Evolutionary conservation across 2,888 invertebrate species (phyloP).

Genomic region (Luperina nickerlii): DNA sequence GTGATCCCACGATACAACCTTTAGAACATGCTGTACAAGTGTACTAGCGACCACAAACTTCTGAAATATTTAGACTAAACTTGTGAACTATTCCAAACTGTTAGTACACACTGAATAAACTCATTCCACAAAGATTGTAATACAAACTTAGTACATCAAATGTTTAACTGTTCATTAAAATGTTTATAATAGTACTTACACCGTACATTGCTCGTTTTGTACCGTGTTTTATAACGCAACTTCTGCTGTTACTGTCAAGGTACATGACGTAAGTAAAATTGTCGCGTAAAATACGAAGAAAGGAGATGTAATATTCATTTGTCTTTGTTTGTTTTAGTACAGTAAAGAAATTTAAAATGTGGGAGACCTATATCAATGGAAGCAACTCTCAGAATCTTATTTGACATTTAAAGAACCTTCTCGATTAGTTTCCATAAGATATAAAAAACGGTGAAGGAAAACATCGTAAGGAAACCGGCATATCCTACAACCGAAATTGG

Average conservation of each 20-base stretch:
- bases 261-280: constrained; percentile 32
- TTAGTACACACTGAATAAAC: constrained; percentile 51
- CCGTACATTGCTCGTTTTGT: constrained; percentile 66
- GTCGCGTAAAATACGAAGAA: constrained; percentile 12
- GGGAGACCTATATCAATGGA: not conserved
- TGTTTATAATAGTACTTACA: constrained; percentile 58
- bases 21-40: not conserved
- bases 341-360: not conserved
- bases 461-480: not conserved
- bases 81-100: constrained; percentile 18
- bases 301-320: not conserved
- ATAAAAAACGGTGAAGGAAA: not conserved
- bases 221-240: constrained; percentile 72
- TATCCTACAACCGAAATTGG: not conserved
- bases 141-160: constrained; percentile 75
- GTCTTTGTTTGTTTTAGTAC: not conserved
- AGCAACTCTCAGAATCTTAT: not conserved
- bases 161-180: constrained; percentile 74
- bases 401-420: too few species aligned
- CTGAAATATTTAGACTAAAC: constrained; percentile 35
- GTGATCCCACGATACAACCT: not conserved
- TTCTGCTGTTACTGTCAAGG: constrained; percentile 66
- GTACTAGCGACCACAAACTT: not conserved
- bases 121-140: constrained; percentile 64
- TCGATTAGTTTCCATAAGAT: not conserved